phyloP scores from a whole-genome alignment of 2,797 vertebrate genomes.

The Poeciliopsis presidionis region DNA sequence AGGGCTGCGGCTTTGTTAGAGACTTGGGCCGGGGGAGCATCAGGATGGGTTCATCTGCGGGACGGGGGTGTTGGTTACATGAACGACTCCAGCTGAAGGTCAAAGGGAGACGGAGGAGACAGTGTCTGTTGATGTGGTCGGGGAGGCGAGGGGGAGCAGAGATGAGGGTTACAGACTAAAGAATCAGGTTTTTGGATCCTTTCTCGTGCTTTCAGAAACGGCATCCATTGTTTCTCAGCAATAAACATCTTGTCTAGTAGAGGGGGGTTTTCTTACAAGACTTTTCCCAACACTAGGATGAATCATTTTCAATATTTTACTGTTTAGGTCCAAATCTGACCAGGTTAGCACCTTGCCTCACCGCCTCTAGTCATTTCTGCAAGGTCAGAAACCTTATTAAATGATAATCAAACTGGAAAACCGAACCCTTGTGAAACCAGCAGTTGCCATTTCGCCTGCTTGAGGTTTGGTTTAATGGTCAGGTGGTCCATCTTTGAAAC shows the following conservation, averaged over 20 bases:
- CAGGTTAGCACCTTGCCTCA: not conserved
- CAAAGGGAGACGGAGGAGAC: constrained; percentile 60
- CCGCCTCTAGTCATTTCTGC: not conserved
- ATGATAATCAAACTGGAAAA: not conserved
- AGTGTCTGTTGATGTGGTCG: constrained; percentile 50
- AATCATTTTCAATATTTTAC: not conserved
- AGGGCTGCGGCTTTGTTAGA: constrained; percentile 39
- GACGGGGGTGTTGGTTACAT: constrained; percentile 80
- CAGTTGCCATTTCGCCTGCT: not conserved
- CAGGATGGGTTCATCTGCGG: constrained; percentile 72
- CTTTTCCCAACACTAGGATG: no score
- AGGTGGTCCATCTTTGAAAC: not conserved
- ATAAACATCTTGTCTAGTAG: not conserved
- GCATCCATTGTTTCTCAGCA: not conserved
- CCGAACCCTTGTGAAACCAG: not conserved
- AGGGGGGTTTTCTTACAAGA: no score
- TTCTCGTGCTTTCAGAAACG: not conserved
- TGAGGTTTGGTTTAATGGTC: not conserved
- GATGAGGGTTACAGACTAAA: constrained; percentile 7
- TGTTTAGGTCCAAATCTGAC: not conserved
- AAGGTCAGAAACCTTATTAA: not conserved
- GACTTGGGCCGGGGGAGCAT: constrained; percentile 46
- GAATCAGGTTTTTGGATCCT: constrained; percentile 15
- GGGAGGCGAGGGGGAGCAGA: constrained; percentile 21
- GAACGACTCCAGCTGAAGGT: constrained; percentile 53